Conservation (phyloP, 2,797 vertebrate species). For the Leucoraja ocellata region DNA sequence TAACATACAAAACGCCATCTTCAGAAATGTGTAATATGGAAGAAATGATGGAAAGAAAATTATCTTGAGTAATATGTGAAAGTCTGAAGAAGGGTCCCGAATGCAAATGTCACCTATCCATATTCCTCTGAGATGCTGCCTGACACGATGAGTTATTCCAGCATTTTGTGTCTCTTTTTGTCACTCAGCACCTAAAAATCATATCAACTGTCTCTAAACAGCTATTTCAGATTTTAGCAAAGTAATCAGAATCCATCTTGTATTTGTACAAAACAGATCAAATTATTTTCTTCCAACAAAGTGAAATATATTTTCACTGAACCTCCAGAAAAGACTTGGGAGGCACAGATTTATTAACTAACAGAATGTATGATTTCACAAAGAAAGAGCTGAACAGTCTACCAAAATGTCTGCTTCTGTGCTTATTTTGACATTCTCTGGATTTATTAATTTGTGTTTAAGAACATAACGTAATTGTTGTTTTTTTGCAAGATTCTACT, state of each 20-base stretch:
- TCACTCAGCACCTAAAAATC: background rate
- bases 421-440: background rate
- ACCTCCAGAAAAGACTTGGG: background rate
- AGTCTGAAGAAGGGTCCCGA: background rate
- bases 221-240: background rate
- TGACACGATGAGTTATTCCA: too few relatives aligned
- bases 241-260: background rate
- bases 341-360: background rate
- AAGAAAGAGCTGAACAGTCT: background rate
- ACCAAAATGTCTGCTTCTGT: background rate
- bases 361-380: background rate
- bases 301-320: background rate
- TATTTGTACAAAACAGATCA: background rate
- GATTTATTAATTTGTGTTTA: background rate
- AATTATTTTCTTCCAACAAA: background rate
- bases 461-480: background rate
- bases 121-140: too few relatives aligned
- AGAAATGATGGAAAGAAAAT: background rate
- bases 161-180: too few relatives aligned
- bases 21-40: background rate
- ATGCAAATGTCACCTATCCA: too few relatives aligned
- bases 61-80: background rate
- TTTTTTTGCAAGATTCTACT: background rate
- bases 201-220: background rate
- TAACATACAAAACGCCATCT: background rate